Percentiles rank a stretch among this genome's conserved stretches.
These are phyloP conservation scores for Teleogryllus occipitalis DNA, from an alignment of 1,140 invertebrate genomes.

Conservation along the genomic window DNA sequence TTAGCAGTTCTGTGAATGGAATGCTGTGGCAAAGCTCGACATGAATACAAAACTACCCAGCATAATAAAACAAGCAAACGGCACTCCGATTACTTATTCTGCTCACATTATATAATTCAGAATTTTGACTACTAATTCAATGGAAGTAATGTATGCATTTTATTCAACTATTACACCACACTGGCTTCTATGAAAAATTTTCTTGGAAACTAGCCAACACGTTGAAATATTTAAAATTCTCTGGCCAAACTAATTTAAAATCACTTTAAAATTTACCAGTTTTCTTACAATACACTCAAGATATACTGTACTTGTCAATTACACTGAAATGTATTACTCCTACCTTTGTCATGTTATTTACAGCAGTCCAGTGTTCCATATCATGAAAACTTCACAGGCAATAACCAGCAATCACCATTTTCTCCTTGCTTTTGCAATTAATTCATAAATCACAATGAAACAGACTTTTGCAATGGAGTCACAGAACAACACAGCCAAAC, in stretches of 20 bases:
- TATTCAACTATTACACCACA: background rate
- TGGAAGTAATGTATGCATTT: background rate
- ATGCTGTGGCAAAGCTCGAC: background rate
- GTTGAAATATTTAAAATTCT: background rate
- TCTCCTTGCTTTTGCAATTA: background rate
- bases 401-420: background rate
- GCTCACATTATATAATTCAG: background rate
- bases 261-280: background rate
- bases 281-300: background rate
- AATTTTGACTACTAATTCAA: slow-evolving; percentile 2
- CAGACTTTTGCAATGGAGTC: background rate
- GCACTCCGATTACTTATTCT: background rate
- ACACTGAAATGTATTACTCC: background rate
- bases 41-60: background rate
- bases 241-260: background rate
- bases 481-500: background rate
- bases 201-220: background rate
- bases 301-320: background rate
- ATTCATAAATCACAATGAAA: background rate
- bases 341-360: background rate
- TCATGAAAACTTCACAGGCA: background rate
- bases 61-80: background rate
- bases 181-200: background rate
- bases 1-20: background rate
- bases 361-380: background rate